Evolutionary conservation across 2,888 invertebrate species (phyloP).

Genomic region (Yponomeuta evonymella): DNA sequence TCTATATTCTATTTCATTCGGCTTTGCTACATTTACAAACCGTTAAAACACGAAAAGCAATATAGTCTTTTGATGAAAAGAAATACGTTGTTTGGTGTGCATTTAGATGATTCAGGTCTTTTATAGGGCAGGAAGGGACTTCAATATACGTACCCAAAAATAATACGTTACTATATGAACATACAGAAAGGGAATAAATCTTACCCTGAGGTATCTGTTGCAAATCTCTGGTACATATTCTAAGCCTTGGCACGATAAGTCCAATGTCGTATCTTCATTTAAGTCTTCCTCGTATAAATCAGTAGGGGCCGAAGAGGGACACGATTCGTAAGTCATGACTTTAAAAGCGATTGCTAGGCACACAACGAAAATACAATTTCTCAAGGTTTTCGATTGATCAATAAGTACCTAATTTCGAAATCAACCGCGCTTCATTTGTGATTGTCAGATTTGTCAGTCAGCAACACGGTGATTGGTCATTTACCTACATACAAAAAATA

Average conservation of each 20-base stretch:
- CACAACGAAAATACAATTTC: not conserved
- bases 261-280: slow-evolving; percentile 42
- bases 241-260: slow-evolving; percentile 46
- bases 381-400: not conserved
- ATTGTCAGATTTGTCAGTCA: too few relatives aligned
- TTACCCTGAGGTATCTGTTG: slow-evolving; percentile 44
- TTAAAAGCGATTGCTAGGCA: not conserved
- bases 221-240: slow-evolving; percentile 36
- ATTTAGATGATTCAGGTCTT: too few relatives aligned
- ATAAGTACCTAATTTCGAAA: not conserved
- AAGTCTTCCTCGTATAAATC: slow-evolving; percentile 53
- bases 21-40: too few relatives aligned
- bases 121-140: too few relatives aligned
- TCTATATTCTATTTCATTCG: too few relatives aligned
- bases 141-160: not conserved
- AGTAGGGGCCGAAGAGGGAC: not conserved
- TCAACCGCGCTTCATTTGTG: not conserved
- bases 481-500: too few relatives aligned
- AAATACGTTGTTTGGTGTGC: too few relatives aligned
- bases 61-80: too few relatives aligned
- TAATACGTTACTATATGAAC: not conserved
- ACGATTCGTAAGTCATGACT: not conserved
- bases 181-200: slow-evolving; percentile 24
- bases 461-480: not conserved
- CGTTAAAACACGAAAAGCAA: too few relatives aligned